These are phyloP conservation scores for Hydrolagus colliei DNA, from an alignment of 2,797 vertebrate genomes.

Conservation along the genomic window DNA sequence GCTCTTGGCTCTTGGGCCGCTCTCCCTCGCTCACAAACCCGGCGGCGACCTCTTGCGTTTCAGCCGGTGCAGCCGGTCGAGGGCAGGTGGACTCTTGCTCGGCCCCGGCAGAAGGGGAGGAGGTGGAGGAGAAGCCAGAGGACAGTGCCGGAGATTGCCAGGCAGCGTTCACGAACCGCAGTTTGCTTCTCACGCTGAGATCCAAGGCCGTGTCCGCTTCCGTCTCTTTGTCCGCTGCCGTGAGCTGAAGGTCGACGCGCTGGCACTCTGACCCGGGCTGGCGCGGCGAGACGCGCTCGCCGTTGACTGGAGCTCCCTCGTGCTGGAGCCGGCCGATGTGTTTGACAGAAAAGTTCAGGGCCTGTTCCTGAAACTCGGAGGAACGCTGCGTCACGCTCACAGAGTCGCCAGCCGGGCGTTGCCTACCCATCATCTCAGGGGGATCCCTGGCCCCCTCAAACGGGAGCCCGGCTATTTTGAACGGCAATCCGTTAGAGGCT, in stretches of 20 bases:
- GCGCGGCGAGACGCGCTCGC: neutral
- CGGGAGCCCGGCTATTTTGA: slow-evolving; percentile 19
- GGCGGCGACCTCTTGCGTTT: slow-evolving; percentile 33
- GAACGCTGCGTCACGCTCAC: neutral
- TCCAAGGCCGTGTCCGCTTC: slow-evolving; percentile 45
- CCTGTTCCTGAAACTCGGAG: neutral
- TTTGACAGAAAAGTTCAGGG: neutral
- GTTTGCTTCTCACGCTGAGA: slow-evolving; percentile 56
- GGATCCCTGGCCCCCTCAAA: neutral
- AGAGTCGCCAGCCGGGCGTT: neutral
- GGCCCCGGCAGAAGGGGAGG: slow-evolving; percentile 16
- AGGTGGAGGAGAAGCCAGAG: neutral
- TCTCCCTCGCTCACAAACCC: slow-evolving; percentile 34
- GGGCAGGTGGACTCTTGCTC: neutral
- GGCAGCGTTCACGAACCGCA: slow-evolving; percentile 1
- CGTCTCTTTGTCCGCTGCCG: neutral
- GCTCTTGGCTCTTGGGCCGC: slow-evolving; percentile 21
- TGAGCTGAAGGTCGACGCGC: slow-evolving; percentile 31
- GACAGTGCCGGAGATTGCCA: neutral
- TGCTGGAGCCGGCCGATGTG: neutral
- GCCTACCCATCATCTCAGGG: neutral
- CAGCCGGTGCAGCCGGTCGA: rapidly evolving
- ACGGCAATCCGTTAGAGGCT: slow-evolving; percentile 15
- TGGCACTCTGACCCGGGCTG: slow-evolving; percentile 37
- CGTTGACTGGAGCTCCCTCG: rapidly evolving